Base-by-base conservation (phyloP, 2,797 vertebrate species). In the Protosalanx chinensis region DNA sequence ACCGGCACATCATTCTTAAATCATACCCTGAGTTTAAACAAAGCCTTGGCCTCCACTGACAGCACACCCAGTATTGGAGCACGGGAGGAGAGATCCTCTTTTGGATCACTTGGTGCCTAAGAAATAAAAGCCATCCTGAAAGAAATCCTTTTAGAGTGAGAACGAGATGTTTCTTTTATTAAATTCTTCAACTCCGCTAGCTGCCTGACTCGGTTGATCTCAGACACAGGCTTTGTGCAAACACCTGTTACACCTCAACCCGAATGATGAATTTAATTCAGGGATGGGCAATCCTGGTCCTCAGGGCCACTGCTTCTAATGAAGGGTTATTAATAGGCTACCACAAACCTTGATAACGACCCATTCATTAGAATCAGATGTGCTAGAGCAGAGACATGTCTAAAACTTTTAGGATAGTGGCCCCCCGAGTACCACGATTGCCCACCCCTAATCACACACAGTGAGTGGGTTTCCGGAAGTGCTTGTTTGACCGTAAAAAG, bases 161-260 rank as follows among this genome's bases (percentile, higher is more conserved):
- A 46, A 46, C 41, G 71, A 18, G 20, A 12, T 29, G 29, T 71
- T 68, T 46, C 30, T 64, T 77, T 71, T 73, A 68, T 75, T 56
- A 49, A 53, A 76, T 79, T 74, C 46, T 76, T 30, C 7, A 10
- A 73, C 68, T 74, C 37, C 60, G 72, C 76, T 78, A 69, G 46
- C 62, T 82, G 61, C 64, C n/a, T 70, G 35, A 72, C 79, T 46
- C 41, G 41, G 41, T 46, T 46, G 10, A 46, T 13, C 41, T 46
- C 41, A 46, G 41, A 46, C 41, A 13, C 41, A 46, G 41, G 41
- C 41, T 12, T 46, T 46, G 41, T 46, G 41, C 41, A 46, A 46
- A 46, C 41, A 46, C 51, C 51, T 56, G 15, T 56, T 56, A 56
- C 51, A 56, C 15, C 51, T 46, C 12, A 46, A 13, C 41, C 41